Evolutionary conservation across 2,888 invertebrate genomes (phyloP), one percentile per base, ranked within the genome.

Genomic region (Hirtodrosophila alboralis): DNA sequence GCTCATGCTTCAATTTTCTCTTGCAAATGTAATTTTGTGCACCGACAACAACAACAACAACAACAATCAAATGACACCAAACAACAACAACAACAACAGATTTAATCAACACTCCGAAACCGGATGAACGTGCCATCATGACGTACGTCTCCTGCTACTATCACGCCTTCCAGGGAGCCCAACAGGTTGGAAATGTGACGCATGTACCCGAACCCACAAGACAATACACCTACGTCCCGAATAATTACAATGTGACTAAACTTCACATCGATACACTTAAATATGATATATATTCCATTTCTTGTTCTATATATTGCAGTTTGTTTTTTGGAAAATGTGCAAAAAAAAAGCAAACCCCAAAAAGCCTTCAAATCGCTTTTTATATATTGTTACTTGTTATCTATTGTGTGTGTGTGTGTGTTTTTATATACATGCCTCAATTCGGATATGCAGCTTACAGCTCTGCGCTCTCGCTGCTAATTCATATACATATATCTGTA

Each of bases 91-190:
- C 40, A 47, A 60, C 14, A 31, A 59, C 70, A 99, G 99, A 99
- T 96, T 95, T 99, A 94, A 98, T 99, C 94, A 98, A 98, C 95
- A 98, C 97, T 90, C 97, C 97, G 91, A 98, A 98, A 93, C 99
- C 99, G 92, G 99, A 99, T 93, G 99, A 99, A 93, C 96, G 99
- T 92, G 99, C 99, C 91, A 98, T 99, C 92, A 99, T 99, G 99
- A 99, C 99, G 90, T 99, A 99, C 92, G 99, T 99, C 92, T 99
- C 99, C 92, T 98, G 99, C 94, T 99, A 98, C 94, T 99, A 99
- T 93, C 99, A 99, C 93, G 99, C 99, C 92, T 99, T 99, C 96
- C 98, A 98, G 93, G 98, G 99, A 93, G 97, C 97, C 91, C 97
- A 97, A 93, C 97, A 98, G 97, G 98, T 97, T 91, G 90, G 90